Conservation (phyloP, 2,113 vertebrate genomes). For the Clinocottus analis region DNA sequence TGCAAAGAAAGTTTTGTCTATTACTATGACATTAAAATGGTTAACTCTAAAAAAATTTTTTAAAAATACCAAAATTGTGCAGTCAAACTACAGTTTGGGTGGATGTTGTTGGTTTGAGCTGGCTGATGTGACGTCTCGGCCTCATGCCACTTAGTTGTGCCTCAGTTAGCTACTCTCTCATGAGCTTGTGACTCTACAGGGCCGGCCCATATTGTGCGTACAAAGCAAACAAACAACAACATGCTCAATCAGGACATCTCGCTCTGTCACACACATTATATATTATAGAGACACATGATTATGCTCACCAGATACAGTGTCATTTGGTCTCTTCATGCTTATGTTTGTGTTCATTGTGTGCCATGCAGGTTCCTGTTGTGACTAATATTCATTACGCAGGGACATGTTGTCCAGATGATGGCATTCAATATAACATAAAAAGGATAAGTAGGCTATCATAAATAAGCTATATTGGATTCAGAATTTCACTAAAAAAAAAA, state of each 20-base stretch:
- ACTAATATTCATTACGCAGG: neutral
- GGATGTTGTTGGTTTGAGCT: neutral
- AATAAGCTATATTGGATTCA: neutral
- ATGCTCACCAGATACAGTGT: neutral
- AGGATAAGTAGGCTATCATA: neutral
- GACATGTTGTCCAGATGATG: neutral
- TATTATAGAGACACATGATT: neutral
- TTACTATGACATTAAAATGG: neutral
- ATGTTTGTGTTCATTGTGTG: neutral
- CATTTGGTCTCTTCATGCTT: neutral
- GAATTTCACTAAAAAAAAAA: too few species aligned
- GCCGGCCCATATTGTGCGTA: slow-evolving; percentile 35
- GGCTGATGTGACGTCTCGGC: neutral
- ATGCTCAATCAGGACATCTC: slow-evolving; percentile 27
- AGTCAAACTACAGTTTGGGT: neutral
- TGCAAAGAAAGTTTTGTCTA: neutral
- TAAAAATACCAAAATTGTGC: neutral
- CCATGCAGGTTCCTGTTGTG: neutral
- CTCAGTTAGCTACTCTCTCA: slow-evolving; percentile 67
- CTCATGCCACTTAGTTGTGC: slow-evolving; percentile 62
- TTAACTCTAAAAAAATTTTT: neutral
- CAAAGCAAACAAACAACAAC: slow-evolving; percentile 37
- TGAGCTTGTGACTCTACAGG: slow-evolving; percentile 58
- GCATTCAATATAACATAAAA: neutral
- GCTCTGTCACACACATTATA: neutral